These are phyloP conservation scores for Ptychadena robeensis DNA, from an alignment of 2,797 vertebrate genomes.

Conservation along the genomic window DNA sequence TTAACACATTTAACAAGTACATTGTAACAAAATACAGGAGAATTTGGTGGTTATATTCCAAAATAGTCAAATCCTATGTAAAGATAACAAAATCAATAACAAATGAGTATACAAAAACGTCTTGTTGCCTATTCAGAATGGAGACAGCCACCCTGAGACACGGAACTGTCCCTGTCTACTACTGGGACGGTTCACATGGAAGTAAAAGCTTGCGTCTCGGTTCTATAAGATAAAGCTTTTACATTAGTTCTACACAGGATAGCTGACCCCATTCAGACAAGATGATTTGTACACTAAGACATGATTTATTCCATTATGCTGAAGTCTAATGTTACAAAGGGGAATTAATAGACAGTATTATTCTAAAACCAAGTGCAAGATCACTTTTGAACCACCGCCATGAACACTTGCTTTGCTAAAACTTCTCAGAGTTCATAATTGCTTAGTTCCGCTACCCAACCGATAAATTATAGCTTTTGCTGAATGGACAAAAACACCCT, in stretches of 20 bases:
- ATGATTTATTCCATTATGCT: not conserved
- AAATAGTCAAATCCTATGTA: conserved; percentile 78
- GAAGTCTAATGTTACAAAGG: conserved; percentile 75
- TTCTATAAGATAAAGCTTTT: not conserved
- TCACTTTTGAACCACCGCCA: not conserved
- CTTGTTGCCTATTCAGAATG: not conserved
- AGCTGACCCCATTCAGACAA: too few relatives aligned
- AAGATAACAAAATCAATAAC: conserved; percentile 75
- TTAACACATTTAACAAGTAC: conserved; percentile 75
- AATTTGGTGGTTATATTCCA: conserved; percentile 77
- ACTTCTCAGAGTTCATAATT: conserved; percentile 8
- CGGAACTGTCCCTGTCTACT: too few relatives aligned
- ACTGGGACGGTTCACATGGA: too few relatives aligned
- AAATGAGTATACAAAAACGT: conserved; percentile 80
- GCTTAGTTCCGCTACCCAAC: not conserved
- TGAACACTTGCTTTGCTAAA: conserved; percentile 10
- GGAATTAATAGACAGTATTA: conserved; percentile 81
- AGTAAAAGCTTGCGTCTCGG: not conserved
- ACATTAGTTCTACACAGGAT: not conserved
- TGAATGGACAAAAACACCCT: conserved; percentile 63
- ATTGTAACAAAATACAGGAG: conserved; percentile 82
- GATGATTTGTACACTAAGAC: not conserved
- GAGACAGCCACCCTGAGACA: not conserved
- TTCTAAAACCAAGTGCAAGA: conserved; percentile 76
- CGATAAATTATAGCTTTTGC: conserved; percentile 35